These are phyloP conservation scores for Electrona antarctica DNA, from an alignment of 2,113 vertebrate species.

Conservation along the genomic window DNA sequence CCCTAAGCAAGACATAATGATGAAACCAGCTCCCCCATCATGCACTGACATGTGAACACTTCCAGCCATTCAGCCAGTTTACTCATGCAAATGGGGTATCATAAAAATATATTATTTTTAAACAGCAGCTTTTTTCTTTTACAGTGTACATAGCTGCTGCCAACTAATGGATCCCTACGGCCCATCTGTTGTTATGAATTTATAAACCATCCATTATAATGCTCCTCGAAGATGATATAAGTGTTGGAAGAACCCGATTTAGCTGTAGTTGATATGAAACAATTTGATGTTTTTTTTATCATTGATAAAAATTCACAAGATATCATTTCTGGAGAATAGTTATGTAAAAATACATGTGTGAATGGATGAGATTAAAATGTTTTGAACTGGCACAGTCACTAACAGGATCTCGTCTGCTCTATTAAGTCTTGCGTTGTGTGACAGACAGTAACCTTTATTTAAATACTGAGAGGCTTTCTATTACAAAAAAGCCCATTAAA, in stretches of 20 bases:
- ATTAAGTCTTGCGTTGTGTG: no score
- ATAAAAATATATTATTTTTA: not conserved
- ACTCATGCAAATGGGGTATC: not conserved
- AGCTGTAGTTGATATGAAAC: not conserved
- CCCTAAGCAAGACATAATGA: no score
- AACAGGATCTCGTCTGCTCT: not conserved
- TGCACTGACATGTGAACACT: slow-evolving; percentile 19
- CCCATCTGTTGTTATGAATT: no score
- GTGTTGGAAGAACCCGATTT: not conserved
- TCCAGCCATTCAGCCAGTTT: slow-evolving; percentile 18
- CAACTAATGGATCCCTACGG: no score
- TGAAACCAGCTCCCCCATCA: slow-evolving; percentile 24
- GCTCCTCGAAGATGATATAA: not conserved
- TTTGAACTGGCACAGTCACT: not conserved
- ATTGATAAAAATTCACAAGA: no score
- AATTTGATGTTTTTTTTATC: no score
- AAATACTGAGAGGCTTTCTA: no score
- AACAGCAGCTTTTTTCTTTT: not conserved
- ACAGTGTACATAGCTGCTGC: not conserved
- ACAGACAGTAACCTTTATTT: no score
- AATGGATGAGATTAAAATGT: not conserved
- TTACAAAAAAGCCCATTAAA: not conserved
- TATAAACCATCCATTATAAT: not conserved
- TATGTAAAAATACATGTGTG: not conserved
- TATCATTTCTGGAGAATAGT: not conserved